Base-by-base conservation (phyloP, 1,140 invertebrate genomes). In the Teleogryllus occipitalis region DNA sequence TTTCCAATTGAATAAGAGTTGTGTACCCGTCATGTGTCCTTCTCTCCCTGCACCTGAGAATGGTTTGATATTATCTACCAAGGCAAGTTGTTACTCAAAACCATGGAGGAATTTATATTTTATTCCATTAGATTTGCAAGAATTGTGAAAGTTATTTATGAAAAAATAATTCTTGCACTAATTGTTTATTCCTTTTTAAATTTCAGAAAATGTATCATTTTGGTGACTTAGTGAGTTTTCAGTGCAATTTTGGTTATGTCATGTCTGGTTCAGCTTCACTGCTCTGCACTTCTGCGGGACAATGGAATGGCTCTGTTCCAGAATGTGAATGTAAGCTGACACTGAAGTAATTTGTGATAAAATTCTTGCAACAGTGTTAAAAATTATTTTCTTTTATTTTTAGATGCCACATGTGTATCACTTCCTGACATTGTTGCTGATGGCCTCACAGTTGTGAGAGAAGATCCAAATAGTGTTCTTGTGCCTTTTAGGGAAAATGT, bases 241-340 rank as follows among this genome's bases (percentile, higher is more conserved):
- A 96, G 84, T 99, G 98, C 86, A 91, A 97, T 83, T 98, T 98
- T 86, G 98, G 97, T 15, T 98, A 96, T 85, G 93, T 97, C 8
- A 92, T 98, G 89, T 90, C 92, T 82, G 97, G 97, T 76, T 92
- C 93, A 75, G 90, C 93, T 4, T 91, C 93, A 46, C 87, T 99
- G 7, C 87, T 95, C 73, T 99, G 98, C 86, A 94, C 94, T 8
- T 95, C 95, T 54, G 93, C 91, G 87, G 97, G 97, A 77, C 89
- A 89, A 54, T 99, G 97, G 97, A 98, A 98, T 87, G 95, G 96
- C 83, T 94, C 95, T 22, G 91, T 93, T 49, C 97, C 97, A 7
- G 93, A 95, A 87, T 98, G 97, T 86, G 92, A 96, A 89, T 95
- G 94, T 96, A 90, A 91, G 90, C 88, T 83, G 81, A 78, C 8